Evolutionary conservation across 35 echinoderm and acorn worm species (phyloP).

Genomic region (Apostichopus parvimensis): DNA sequence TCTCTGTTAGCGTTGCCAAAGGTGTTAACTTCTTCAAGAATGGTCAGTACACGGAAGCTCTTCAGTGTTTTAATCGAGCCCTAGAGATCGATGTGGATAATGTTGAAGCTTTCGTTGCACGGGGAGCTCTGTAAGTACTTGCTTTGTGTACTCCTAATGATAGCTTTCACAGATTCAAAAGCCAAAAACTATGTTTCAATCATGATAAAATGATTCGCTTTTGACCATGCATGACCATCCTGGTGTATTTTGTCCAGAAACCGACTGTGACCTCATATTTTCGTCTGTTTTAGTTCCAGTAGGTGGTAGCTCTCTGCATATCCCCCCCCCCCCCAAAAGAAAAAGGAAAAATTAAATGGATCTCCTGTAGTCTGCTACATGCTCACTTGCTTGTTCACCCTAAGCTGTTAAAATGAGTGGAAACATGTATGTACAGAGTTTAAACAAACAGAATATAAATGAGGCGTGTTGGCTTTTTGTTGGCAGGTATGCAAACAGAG

Average conservation of each 20-base stretch:
- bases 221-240: too few species aligned
- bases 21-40: constrained; percentile 88
- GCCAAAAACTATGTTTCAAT: not conserved
- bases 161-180: not conserved
- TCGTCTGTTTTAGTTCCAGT: too few species aligned
- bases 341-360: too few species aligned
- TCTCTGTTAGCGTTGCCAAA: constrained; percentile 75
- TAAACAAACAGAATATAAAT: not conserved
- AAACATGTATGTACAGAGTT: not conserved
- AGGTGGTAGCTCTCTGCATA: too few species aligned
- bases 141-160: not conserved
- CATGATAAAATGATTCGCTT: too few species aligned
- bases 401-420: not conserved
- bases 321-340: too few species aligned
- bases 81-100: constrained; percentile 83
- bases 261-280: too few species aligned
- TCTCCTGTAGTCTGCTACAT: too few species aligned
- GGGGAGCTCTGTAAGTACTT: constrained; percentile 93
- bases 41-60: constrained; percentile 73
- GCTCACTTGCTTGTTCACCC: too few species aligned
- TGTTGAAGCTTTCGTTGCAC: constrained; percentile 91
- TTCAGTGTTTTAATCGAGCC: constrained; percentile 88
- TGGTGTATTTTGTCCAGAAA: too few species aligned
- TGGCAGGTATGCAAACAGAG: constrained; percentile 85
- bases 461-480: not conserved